Evolutionary conservation across 2,797 vertebrate species (phyloP).

Genomic region (Lycodopsis pacificus): DNA sequence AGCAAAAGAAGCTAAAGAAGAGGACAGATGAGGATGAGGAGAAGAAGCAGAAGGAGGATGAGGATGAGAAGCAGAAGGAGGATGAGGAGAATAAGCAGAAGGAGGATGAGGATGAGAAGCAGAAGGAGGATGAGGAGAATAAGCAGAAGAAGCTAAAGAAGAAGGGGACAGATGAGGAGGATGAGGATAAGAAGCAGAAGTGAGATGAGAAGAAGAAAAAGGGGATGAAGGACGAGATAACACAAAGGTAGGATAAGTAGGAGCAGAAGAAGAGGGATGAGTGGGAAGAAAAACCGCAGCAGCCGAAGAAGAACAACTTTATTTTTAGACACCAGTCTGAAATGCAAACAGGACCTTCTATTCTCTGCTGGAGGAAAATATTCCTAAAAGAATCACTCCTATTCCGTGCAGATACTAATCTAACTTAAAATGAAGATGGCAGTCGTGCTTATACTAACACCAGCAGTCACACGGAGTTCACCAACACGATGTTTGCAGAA

Average conservation of each 20-base stretch:
- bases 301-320: not conserved
- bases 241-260: not conserved
- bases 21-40: no score
- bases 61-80: not conserved
- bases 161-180: not conserved
- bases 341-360: not conserved
- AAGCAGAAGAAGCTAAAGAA: not conserved
- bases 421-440: slow-evolving; percentile 8
- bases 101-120: not conserved
- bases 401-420: not conserved
- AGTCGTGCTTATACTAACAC: not conserved
- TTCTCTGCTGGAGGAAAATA: not conserved
- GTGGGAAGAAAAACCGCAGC: no score
- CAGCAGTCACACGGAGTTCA: not conserved
- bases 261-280: not conserved
- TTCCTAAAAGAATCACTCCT: not conserved
- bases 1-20: no score
- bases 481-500: not conserved
- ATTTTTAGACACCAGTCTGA: not conserved
- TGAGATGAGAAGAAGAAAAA: not conserved
- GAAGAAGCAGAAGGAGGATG: not conserved
- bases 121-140: not conserved
- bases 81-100: not conserved
- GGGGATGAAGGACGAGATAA: no score
- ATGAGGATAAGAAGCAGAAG: no score